Conservation (phyloP, 2,888 invertebrate genomes). For the Kryphioiulus occultus region DNA sequence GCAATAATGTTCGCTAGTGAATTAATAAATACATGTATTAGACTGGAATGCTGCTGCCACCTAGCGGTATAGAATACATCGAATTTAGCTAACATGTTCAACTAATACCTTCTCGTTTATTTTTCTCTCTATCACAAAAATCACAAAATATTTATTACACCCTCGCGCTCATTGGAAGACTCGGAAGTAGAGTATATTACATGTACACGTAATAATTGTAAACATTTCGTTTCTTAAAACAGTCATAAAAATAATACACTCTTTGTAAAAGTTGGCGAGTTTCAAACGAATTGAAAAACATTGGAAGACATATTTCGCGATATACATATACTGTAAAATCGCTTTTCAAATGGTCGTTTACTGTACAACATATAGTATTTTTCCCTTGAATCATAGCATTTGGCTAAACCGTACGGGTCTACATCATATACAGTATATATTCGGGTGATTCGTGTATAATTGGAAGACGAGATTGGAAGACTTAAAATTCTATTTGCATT, state of each 20-base stretch:
- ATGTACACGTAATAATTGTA: slow-evolving; percentile 10
- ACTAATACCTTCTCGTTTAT: background rate
- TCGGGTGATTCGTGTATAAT: slow-evolving; percentile 27
- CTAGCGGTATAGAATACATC: background rate
- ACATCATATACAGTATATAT: slow-evolving; percentile 20
- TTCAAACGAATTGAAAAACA: background rate
- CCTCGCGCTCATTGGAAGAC: background rate
- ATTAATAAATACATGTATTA: background rate
- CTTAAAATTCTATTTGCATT: slow-evolving; percentile 43
- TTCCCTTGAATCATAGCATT: background rate
- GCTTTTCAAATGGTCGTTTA: slow-evolving; percentile 10
- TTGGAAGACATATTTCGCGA: background rate
- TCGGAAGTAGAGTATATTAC: background rate
- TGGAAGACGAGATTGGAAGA: slow-evolving; percentile 46
- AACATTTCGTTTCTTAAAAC: slow-evolving; percentile 16
- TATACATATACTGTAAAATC: background rate
- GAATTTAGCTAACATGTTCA: background rate
- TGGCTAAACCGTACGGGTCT: background rate
- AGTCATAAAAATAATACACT: slow-evolving; percentile 21
- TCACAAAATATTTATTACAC: slow-evolving; percentile 3
- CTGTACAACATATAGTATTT: slow-evolving; percentile 2
- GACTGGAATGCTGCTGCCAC: background rate
- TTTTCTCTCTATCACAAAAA: slow-evolving; percentile 1
- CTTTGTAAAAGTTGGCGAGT: slow-evolving; percentile 31
- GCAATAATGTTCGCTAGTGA: background rate